Evolutionary conservation across 2,113 vertebrate species (phyloP).

Genomic region (Paradisaea rubra): DNA sequence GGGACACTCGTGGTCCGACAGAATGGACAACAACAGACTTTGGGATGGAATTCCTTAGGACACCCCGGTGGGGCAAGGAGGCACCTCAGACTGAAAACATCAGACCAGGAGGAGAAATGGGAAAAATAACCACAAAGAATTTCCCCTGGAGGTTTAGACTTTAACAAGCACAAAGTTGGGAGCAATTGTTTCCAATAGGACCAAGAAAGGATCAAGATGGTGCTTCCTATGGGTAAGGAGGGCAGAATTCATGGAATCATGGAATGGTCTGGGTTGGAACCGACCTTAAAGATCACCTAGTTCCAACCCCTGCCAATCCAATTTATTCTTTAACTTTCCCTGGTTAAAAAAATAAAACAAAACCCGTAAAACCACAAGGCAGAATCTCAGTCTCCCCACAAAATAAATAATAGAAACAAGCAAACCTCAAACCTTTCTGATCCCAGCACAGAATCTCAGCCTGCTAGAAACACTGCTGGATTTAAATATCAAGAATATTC

Average conservation of each 20-base stretch:
- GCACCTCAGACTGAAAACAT: not conserved
- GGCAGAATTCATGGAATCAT: not conserved
- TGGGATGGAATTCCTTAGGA: not conserved
- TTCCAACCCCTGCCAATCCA: not conserved
- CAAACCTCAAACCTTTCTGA: not conserved
- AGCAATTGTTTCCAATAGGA: not conserved
- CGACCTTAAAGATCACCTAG: accelerated
- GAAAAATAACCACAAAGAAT: not conserved
- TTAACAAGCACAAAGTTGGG: not conserved
- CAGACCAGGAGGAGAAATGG: not conserved
- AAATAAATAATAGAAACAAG: not conserved
- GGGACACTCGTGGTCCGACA: not conserved
- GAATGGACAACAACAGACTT: accelerated
- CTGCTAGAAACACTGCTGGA: not conserved
- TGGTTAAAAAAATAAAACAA: not conserved
- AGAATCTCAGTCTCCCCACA: not conserved
- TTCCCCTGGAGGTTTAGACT: not conserved
- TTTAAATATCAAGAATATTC: constrained; percentile 35
- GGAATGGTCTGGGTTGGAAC: not conserved
- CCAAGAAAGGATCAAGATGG: not conserved
- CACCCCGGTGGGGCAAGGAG: accelerated
- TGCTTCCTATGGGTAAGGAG: not conserved
- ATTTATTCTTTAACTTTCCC: not conserved
- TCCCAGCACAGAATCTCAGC: not conserved
- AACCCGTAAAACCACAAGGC: not conserved